Percentiles rank a stretch among this genome's conserved stretches.
Evolutionary conservation across 2,113 vertebrate genomes (phyloP).

Genomic region (Acrocephalus arundinaceus): DNA sequence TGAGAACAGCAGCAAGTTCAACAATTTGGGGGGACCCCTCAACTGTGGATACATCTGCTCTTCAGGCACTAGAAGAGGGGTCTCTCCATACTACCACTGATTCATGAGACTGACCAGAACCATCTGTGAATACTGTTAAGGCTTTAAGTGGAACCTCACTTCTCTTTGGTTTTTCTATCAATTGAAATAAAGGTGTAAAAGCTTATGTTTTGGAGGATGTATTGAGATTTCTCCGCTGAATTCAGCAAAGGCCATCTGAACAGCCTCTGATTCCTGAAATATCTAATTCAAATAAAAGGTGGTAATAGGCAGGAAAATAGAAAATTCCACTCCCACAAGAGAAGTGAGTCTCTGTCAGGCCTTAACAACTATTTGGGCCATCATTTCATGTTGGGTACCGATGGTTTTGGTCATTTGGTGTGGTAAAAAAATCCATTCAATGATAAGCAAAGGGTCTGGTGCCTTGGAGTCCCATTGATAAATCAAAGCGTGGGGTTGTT

Average conservation of each 20-base stretch:
- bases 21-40: neutral
- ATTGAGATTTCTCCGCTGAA: neutral
- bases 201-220: neutral
- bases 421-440: no score
- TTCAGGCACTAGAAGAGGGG: neutral
- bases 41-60: neutral
- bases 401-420: neutral
- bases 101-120: neutral
- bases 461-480: neutral
- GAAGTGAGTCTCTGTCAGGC: neutral
- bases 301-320: neutral
- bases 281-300: neutral
- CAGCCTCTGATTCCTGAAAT: neutral
- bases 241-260: neutral
- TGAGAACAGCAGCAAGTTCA: neutral
- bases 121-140: neutral
- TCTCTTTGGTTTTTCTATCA: neutral
- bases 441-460: neutral
- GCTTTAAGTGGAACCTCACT: neutral
- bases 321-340: neutral
- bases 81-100: neutral
- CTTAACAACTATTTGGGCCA: neutral
- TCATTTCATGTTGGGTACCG: neutral
- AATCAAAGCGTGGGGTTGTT: neutral
- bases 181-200: neutral